Percentiles rank a stretch among this genome's conserved stretches.
phyloP scores from a whole-genome alignment of 1,140 invertebrate species.

The Mesaphorura yosii region DNA sequence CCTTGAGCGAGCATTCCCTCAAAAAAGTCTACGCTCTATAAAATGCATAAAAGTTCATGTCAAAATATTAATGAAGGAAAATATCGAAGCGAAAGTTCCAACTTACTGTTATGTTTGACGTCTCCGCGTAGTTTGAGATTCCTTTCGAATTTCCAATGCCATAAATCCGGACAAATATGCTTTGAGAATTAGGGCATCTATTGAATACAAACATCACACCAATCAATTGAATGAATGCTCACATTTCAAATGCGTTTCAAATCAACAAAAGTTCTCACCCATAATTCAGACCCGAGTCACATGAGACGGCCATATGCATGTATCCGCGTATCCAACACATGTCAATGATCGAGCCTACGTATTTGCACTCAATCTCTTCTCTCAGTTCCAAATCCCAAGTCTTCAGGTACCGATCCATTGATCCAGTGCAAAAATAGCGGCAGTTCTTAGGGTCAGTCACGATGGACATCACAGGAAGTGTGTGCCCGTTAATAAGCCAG shows the following conservation, averaged over 20 bases:
- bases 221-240: slow-evolving; percentile 1
- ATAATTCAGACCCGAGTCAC: slow-evolving; percentile 18
- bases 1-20: slow-evolving; percentile 17
- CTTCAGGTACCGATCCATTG: slow-evolving; percentile 15
- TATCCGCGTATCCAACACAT: slow-evolving; percentile 29
- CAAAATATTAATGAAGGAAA: not conserved
- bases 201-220: not conserved
- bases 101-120: slow-evolving; percentile 18
- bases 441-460: slow-evolving; percentile 11
- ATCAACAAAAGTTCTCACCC: not conserved
- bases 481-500: slow-evolving; percentile 23
- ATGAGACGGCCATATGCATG: slow-evolving; percentile 14
- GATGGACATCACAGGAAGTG: slow-evolving; percentile 8
- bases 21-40: slow-evolving; percentile 15
- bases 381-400: slow-evolving; percentile 16
- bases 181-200: slow-evolving; percentile 8
- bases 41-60: slow-evolving; percentile 1
- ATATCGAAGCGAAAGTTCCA: not conserved
- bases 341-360: slow-evolving; percentile 17
- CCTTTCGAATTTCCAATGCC: slow-evolving; percentile 14
- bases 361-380: slow-evolving; percentile 20
- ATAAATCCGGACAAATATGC: slow-evolving; percentile 22
- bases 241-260: not conserved
- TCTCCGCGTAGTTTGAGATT: slow-evolving; percentile 11
- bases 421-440: slow-evolving; percentile 19